Base-by-base conservation (phyloP, 2,113 vertebrate species). In the Aegypius monachus region DNA sequence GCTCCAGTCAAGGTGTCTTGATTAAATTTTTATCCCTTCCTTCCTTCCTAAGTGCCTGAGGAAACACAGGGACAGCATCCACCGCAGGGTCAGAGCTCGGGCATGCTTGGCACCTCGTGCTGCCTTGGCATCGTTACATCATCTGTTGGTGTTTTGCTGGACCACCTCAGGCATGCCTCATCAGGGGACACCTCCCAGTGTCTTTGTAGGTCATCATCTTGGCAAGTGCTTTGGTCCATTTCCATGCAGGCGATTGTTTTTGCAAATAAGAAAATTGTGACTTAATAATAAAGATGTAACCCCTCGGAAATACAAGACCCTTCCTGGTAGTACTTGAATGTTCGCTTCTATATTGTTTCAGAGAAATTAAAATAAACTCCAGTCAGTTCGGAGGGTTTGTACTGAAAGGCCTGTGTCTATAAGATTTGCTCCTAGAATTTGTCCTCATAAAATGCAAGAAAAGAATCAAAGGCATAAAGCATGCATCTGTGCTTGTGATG, bases 11-110 rank as follows among this genome's bases (percentile, higher is more conserved):
- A 36, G 66, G 47, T 36, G 52, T 19, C 71, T 16, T 18, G 8
- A 15, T 47, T 17, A 6, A 8, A 29, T 5, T 63, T 55, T 77
- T 26, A 42, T 70, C 65, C 47, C 7, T 56, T 40, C 58, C 25
- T 59, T 48, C 48, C 50, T 36, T 45, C 40, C 31, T 12, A 2
- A 9, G 6, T 21, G 82, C 56, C 36, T 3, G 7, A 50, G 68
- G 62, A 48, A 32, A 11, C 23, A 6, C 25, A 20, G 63, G 32
- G 48, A 16, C 6, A 11, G 58, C 5, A 21, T 15, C 1, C 7
- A 20, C 31, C 1, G 0, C 3, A 1, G 40, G 45, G 22, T 7
- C 0, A 2, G 34, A 43, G 11, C 61, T 56, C 5, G 16, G 66
- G 17, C 0, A 0, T 27, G 22, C 26, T 31, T 8, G 50, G 56